Conservation (phyloP, 2,113 vertebrate species). For the Axis porcinus region DNA sequence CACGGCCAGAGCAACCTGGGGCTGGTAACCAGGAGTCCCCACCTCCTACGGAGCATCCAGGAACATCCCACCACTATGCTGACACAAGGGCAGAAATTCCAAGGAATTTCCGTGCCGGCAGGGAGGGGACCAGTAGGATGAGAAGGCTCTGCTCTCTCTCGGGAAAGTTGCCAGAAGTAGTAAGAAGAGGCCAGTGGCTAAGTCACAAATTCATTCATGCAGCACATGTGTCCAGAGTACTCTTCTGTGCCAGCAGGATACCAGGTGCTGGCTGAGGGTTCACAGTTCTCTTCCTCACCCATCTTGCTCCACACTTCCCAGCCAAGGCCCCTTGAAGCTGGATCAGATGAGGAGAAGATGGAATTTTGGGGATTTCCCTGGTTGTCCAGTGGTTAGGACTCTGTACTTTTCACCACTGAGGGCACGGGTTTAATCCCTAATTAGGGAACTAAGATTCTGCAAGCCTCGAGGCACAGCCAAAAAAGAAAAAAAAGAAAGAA, state of each 20-base stretch:
- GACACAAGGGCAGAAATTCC: neutral
- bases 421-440: neutral
- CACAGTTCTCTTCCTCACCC: too few relatives aligned
- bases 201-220: neutral
- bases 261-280: neutral
- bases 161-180: neutral
- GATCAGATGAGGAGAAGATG: fast-evolving
- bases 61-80: neutral
- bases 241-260: neutral
- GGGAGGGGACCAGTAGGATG: too few relatives aligned
- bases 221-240: fast-evolving
- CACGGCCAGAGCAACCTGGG: neutral
- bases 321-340: neutral
- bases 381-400: neutral
- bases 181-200: neutral
- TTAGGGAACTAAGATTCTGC: neutral
- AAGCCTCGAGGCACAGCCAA: neutral
- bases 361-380: neutral
- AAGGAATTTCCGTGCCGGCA: neutral
- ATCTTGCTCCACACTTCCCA: neutral
- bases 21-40: neutral
- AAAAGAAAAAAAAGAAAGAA: neutral
- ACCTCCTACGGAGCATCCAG: neutral
- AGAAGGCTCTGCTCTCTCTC: neutral
- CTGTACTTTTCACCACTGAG: neutral